These are phyloP conservation scores for Caloenas nicobarica DNA, from an alignment of 2,113 vertebrate species.

Conservation along the genomic window DNA sequence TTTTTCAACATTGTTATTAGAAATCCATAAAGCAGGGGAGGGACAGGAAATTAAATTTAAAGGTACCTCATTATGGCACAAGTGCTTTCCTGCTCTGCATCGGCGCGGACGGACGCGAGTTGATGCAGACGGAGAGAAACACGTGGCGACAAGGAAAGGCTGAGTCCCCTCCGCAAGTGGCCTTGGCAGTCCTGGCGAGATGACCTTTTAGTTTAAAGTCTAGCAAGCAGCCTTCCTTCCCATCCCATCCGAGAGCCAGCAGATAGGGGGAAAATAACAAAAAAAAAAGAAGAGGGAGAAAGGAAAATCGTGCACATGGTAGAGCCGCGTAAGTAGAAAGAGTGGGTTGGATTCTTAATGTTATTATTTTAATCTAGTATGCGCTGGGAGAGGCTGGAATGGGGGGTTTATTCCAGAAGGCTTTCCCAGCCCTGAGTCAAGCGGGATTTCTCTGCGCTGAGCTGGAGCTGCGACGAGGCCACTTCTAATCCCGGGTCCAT, in stretches of 20 bases:
- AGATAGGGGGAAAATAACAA: not conserved
- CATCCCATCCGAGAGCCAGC: not conserved
- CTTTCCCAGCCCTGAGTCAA: not conserved
- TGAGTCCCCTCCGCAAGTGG: not conserved
- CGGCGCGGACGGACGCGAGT: not conserved
- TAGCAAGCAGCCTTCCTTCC: not conserved
- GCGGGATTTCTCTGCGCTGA: not conserved
- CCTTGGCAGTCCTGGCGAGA: constrained; percentile 11
- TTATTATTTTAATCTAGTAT: not conserved
- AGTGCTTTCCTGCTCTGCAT: not conserved
- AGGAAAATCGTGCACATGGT: not conserved
- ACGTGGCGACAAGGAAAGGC: not conserved
- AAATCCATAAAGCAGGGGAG: constrained; percentile 21
- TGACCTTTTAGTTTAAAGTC: not conserved
- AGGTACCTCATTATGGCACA: not conserved
- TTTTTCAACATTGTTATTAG: not conserved
- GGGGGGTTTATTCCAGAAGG: not conserved
- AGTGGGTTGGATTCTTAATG: not conserved
- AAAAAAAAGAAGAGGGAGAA: not conserved
- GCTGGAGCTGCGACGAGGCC: not conserved
- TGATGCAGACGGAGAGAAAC: not conserved
- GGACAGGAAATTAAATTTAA: constrained; percentile 18
- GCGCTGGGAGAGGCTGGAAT: not conserved
- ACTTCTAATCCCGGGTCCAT: too few species aligned
- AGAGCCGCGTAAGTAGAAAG: not conserved